A percentile compares a stretch with the other conserved stretches of the same genome.
phyloP scores from a whole-genome alignment of 2,888 invertebrate species.

The Scotopteryx bipunctaria region DNA sequence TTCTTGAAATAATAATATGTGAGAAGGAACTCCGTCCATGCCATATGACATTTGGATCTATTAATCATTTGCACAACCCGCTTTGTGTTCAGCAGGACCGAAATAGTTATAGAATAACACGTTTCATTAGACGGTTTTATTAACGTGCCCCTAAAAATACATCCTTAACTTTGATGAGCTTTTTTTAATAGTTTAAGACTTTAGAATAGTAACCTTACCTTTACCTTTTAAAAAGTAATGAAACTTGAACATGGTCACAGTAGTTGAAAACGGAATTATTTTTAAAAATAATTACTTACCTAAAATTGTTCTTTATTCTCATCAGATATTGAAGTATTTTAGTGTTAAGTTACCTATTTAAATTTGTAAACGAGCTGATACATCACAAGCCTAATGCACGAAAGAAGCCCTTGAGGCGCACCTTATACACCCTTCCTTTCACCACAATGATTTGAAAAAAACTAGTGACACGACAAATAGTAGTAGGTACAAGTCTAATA shows the following conservation, averaged over 20 bases:
- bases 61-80: conserved; percentile 67
- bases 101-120: conserved; percentile 52
- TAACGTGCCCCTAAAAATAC: conserved; percentile 49
- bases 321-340: too few species aligned
- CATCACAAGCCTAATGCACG: too few species aligned
- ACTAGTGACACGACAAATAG: too few species aligned
- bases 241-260: background rate
- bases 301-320: too few species aligned
- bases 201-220: conserved; percentile 1
- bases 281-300: too few species aligned
- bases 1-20: conserved; percentile 53
- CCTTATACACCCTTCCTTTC: too few species aligned
- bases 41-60: conserved; percentile 65
- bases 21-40: conserved; percentile 53
- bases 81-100: conserved; percentile 56
- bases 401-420: too few species aligned
- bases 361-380: too few species aligned
- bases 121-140: conserved; percentile 46
- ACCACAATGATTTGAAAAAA: too few species aligned
- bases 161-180: conserved; percentile 21
- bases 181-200: conserved; percentile 22
- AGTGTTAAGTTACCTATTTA: too few species aligned
- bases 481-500: too few species aligned
- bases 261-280: background rate
- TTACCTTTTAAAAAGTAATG: background rate